phyloP scores from a whole-genome alignment of 2,888 invertebrate species.

The Opisthograptis luteolata region DNA sequence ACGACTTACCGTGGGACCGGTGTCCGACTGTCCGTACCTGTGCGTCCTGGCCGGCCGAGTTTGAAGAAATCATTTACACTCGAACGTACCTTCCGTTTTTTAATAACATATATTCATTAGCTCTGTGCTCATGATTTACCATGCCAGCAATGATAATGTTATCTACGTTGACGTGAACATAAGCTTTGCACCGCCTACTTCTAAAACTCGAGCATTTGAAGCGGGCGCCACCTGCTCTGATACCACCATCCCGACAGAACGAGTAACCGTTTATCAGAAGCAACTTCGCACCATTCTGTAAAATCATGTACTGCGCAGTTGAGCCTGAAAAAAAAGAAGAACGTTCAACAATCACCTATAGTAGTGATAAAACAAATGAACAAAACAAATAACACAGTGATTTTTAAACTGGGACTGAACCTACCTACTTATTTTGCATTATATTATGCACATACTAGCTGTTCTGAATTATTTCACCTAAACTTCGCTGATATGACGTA shows the following conservation, averaged over 20 bases:
- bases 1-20: no score
- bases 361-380: no score
- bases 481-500: no score
- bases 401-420: no score
- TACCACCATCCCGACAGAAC: slow-evolving; percentile 11
- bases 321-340: background rate
- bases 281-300: slow-evolving; percentile 23
- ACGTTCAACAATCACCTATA: background rate
- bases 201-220: slow-evolving; percentile 27
- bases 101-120: background rate
- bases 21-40: no score
- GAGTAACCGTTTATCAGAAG: slow-evolving; percentile 29
- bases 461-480: no score
- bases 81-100: background rate
- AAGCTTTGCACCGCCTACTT: slow-evolving; percentile 27
- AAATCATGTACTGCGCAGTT: slow-evolving; percentile 11
- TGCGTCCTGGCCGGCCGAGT: no score
- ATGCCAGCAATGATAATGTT: background rate
- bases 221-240: background rate
- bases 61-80: no score
- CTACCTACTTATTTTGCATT: no score
- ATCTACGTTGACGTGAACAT: slow-evolving; percentile 12
- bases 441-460: no score
- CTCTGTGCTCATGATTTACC: slow-evolving; percentile 8
- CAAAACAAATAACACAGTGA: no score